These are phyloP conservation scores for Neoaliturus tenellus DNA, from an alignment of 2,888 invertebrate genomes.

Conservation along the genomic window DNA sequence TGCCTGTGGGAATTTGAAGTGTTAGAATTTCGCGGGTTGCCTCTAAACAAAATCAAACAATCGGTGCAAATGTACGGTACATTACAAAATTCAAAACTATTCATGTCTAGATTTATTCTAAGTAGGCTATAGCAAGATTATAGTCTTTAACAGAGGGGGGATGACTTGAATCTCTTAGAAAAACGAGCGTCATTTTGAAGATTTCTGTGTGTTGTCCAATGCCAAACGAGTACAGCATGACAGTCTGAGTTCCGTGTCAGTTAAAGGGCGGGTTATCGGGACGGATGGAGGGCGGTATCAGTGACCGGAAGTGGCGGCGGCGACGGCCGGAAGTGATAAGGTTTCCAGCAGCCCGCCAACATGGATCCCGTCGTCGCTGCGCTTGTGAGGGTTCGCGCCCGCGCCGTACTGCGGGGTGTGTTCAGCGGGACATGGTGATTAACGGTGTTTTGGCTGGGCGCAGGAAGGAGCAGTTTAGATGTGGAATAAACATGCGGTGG, in stretches of 20 bases:
- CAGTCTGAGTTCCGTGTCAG: not conserved
- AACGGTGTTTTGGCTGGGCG: not conserved
- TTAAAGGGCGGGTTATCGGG: conserved; percentile 23
- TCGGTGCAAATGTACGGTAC: too few relatives aligned
- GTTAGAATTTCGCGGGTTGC: too few relatives aligned
- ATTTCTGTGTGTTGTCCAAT: not conserved
- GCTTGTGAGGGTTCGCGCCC: conserved; percentile 5
- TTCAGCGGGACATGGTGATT: not conserved
- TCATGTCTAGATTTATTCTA: too few relatives aligned
- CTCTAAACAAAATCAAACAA: too few relatives aligned
- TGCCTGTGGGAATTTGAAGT: too few relatives aligned
- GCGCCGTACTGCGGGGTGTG: not conserved
- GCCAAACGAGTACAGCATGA: too few relatives aligned
- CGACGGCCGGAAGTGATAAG: conserved; percentile 49
- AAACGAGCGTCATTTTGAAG: too few relatives aligned
- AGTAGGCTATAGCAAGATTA: too few relatives aligned
- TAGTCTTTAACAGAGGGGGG: too few relatives aligned
- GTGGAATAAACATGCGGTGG: not conserved
- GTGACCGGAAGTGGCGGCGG: conserved; percentile 48
- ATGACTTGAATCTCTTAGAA: too few relatives aligned
- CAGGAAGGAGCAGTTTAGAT: not conserved
- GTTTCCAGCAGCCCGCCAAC: conserved; percentile 22
- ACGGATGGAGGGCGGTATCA: not conserved
- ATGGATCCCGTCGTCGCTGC: conserved; percentile 14
- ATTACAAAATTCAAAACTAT: too few relatives aligned